Evolutionary conservation across 2,797 vertebrate genomes (phyloP).

Genomic region (Takifugu rubripes): DNA sequence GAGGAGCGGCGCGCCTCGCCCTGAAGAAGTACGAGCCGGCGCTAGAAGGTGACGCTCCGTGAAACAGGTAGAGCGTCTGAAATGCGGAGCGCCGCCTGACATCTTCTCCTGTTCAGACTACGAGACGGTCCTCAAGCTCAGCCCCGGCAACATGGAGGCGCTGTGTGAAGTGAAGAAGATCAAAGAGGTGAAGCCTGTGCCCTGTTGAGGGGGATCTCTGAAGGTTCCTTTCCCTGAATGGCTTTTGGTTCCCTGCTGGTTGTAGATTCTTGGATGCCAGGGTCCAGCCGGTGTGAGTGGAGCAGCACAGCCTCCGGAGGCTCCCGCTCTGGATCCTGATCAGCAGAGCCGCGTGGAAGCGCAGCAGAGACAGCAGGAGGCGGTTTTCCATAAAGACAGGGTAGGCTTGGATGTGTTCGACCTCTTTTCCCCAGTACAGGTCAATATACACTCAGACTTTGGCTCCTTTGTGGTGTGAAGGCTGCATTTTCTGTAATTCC

Average conservation of each 20-base stretch:
- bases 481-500: too few species aligned
- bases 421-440: neutral
- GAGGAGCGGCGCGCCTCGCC: constrained; percentile 85
- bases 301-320: constrained; percentile 12
- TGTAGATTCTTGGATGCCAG: constrained; percentile 71
- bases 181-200: constrained; percentile 70
- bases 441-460: too few species aligned
- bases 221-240: neutral
- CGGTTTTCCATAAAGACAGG: constrained; percentile 86
- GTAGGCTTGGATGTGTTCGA: constrained; percentile 61
- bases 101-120: constrained; percentile 79
- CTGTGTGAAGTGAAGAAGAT: constrained; percentile 86
- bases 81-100: neutral
- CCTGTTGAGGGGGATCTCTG: accelerated
- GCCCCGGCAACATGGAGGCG: constrained; percentile 86
- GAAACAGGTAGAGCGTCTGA: neutral
- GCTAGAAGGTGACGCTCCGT: constrained; percentile 78
- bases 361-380: constrained; percentile 84
- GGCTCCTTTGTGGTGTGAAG: too few species aligned
- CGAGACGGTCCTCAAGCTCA: constrained; percentile 84
- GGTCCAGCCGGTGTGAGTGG: constrained; percentile 31
- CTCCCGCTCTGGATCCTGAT: constrained; percentile 34
- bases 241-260: neutral
- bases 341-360: constrained; percentile 69
- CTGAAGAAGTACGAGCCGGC: constrained; percentile 83